Percentiles rank a stretch among this genome's conserved stretches.
Evolutionary conservation across 2,797 vertebrate species (phyloP).

Genomic region (Scyliorhinus canicula): DNA sequence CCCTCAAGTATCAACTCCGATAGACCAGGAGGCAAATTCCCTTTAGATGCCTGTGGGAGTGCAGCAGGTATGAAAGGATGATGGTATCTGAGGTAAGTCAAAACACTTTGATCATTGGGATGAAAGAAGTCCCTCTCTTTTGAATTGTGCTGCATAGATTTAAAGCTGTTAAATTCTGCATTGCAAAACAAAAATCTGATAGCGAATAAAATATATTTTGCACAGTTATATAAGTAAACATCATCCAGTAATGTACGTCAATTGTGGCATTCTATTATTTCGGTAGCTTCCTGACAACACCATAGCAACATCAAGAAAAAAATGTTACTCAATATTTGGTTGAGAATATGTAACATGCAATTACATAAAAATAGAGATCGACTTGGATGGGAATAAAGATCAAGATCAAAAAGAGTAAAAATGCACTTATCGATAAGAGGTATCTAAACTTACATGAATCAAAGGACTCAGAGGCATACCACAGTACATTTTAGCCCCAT

Average conservation of each 20-base stretch:
- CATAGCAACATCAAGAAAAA: slow-evolving; percentile 39
- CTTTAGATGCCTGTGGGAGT: not conserved
- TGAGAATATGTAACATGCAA: not conserved
- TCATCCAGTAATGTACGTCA: slow-evolving; percentile 77
- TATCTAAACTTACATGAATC: not conserved
- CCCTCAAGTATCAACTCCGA: not conserved
- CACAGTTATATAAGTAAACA: slow-evolving; percentile 67
- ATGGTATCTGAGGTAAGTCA: slow-evolving; percentile 24
- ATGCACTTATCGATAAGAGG: not conserved
- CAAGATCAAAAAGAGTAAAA: not conserved
- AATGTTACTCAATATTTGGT: slow-evolving; percentile 30
- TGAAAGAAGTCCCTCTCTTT: slow-evolving; percentile 19
- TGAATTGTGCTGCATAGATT: not conserved
- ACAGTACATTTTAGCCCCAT: not conserved
- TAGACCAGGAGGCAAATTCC: not conserved
- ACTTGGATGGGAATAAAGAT: not conserved
- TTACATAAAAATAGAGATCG: not conserved
- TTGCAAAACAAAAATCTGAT: slow-evolving; percentile 17
- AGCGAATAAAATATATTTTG: slow-evolving; percentile 20
- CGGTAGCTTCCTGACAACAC: slow-evolving; percentile 70
- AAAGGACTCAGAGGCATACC: not conserved
- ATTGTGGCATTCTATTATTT: slow-evolving; percentile 69
- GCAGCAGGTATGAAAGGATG: slow-evolving; percentile 12
- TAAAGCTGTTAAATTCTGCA: slow-evolving; percentile 26
- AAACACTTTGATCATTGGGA: slow-evolving; percentile 3